Evolutionary conservation across 2,797 vertebrate genomes (phyloP), one percentile per base, ranked within the genome.

Genomic region (Onychomys torridus): DNA sequence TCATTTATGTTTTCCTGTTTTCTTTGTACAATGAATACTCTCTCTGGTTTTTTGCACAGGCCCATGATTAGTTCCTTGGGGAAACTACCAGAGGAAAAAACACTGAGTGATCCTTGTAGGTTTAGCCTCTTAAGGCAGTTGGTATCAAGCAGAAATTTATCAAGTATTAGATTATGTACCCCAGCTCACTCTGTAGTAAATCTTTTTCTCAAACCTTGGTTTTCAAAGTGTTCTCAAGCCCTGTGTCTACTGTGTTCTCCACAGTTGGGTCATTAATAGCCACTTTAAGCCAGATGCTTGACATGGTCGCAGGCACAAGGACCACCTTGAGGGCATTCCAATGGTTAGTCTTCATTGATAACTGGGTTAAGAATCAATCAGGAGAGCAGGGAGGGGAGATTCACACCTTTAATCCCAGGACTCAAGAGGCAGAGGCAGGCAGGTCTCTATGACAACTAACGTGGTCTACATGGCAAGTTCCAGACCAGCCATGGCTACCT

Each of bases 81-180:
- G 21, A 91, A 88, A 93, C 52, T 63, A 29, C 32, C 37, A 69
- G n/a, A 90, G 32, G 73, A 92, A 32, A 88, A 76, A 79, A 71
- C 52, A 59, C 1, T 67, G 61, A 95, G 89, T 73, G 13, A 78
- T 78, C 34, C 17, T 34, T 73, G 95, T 69, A n/a, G 7, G n/a
- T 77, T 92, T 69, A 52, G 81, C 23, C 14, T 78, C 76, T 34
- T 19, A 73, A 83, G 85, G n/a, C 7, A 90, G 21, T 34, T n/a
- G 11, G 46, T 90, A 75, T 46, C 59, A 25, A 21, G 77, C 40
- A 84, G 43, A 95, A 89, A 84, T 89, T 67, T 6, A 84, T 49
- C 46, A 61, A n/a, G 83, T 19, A 79, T 59, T 37, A 79, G 73
- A 65, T 90, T 37, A 49, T 3, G 78, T 75, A 67, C 2, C 2